Evolutionary conservation across 2,797 vertebrate genomes (phyloP).

Genomic region (Euthynnus affinis): DNA sequence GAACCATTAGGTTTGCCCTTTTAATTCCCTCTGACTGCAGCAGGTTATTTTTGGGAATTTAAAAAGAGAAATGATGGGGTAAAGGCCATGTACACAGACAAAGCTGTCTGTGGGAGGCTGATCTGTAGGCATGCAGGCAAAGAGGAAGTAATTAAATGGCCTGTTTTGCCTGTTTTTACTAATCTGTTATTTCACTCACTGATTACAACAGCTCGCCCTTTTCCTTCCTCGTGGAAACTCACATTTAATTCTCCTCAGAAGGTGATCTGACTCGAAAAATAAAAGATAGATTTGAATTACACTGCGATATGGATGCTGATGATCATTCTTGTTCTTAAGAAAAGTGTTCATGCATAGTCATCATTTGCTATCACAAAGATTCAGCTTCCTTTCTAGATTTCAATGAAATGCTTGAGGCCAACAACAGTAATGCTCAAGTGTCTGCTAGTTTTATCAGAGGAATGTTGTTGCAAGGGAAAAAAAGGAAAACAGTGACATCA

Average conservation of each 20-base stretch:
- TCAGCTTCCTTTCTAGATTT: slow-evolving; percentile 37
- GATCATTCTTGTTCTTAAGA: background rate
- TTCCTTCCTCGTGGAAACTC: slow-evolving; percentile 65
- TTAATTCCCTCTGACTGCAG: slow-evolving; percentile 67
- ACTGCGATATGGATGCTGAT: background rate
- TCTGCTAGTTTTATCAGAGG: slow-evolving; percentile 53
- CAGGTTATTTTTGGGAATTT: slow-evolving; percentile 50
- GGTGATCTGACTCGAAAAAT: slow-evolving; percentile 13
- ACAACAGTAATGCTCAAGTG: slow-evolving; percentile 1
- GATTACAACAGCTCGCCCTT: slow-evolving; percentile 61
- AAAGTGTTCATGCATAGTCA: background rate
- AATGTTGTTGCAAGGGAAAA: slow-evolving; percentile 50
- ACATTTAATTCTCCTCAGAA: slow-evolving; percentile 29
- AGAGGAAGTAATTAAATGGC: slow-evolving; percentile 41
- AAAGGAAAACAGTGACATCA: slow-evolving; percentile 42
- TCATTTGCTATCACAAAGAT: slow-evolving; percentile 11
- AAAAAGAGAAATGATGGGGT: slow-evolving; percentile 31
- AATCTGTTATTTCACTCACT: slow-evolving; percentile 57
- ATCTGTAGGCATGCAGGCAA: slow-evolving; percentile 11
- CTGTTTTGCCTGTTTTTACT: slow-evolving; percentile 45
- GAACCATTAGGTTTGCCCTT: slow-evolving; percentile 42
- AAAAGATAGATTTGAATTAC: slow-evolving; percentile 25
- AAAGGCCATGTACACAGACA: slow-evolving; percentile 28
- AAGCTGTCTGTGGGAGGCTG: slow-evolving; percentile 28
- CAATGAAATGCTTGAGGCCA: slow-evolving; percentile 14